Evolutionary conservation across 2,113 vertebrate genomes (phyloP).

Genomic region (Anseranas semipalmata): DNA sequence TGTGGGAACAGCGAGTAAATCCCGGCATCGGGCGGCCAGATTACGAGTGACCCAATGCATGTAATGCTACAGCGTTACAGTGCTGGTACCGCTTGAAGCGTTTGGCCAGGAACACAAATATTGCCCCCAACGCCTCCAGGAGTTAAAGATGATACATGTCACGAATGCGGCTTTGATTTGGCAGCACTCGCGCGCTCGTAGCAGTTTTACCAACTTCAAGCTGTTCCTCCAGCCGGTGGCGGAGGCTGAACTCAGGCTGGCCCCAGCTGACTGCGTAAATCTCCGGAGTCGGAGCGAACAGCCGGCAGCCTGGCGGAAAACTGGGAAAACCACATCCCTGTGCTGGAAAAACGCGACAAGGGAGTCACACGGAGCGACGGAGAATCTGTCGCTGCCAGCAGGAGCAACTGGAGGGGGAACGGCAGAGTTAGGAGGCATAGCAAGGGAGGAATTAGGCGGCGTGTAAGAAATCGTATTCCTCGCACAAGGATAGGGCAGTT

Average conservation of each 20-base stretch:
- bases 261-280: constrained; percentile 24
- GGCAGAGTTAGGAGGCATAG: background rate
- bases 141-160: background rate
- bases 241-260: constrained; percentile 42
- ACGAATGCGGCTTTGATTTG: background rate
- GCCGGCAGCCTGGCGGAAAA: constrained; percentile 41
- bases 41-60: background rate
- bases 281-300: constrained; percentile 21
- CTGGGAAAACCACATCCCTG: constrained; percentile 12
- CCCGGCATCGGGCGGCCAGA: background rate
- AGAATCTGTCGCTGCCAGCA: background rate
- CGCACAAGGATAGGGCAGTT: background rate
- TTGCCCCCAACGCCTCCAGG: background rate
- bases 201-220: constrained; percentile 54
- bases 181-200: background rate
- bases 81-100: background rate
- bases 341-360: background rate
- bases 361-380: background rate
- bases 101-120: background rate
- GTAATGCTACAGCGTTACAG: background rate
- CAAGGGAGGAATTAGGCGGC: background rate
- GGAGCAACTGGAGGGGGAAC: background rate
- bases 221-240: background rate
- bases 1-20: constrained; percentile 2
- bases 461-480: background rate